Conservation (phyloP, 35 echinoderm and acorn worm genomes). For the Apostichopus parvimensis region DNA sequence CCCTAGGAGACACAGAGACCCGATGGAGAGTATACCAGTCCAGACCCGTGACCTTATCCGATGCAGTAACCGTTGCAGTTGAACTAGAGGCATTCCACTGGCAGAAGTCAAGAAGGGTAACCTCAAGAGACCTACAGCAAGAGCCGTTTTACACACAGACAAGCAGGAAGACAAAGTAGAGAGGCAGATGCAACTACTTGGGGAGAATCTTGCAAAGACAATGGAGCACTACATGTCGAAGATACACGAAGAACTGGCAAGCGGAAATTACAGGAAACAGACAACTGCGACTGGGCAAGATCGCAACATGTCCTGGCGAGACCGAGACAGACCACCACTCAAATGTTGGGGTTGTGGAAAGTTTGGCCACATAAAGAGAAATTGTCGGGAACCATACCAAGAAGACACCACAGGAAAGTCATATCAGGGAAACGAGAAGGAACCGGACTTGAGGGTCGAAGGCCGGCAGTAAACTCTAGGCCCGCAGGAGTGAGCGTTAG, state of each 20-base stretch:
- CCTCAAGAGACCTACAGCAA: neutral
- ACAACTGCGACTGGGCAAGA: no score
- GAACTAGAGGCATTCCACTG: neutral
- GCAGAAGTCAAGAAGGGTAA: neutral
- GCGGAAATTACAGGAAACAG: no score
- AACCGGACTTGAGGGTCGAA: conserved; percentile 49
- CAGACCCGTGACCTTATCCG: neutral
- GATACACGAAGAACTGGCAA: neutral
- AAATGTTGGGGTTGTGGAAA: conserved; percentile 38
- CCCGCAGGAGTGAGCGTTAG: neutral
- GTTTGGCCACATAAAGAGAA: neutral
- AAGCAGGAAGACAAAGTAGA: conserved; percentile 16
- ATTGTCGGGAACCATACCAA: neutral
- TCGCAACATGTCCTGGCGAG: neutral
- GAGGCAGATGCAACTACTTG: neutral
- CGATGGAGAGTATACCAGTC: conserved; percentile 8
- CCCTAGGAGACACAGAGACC: neutral
- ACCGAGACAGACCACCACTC: no score
- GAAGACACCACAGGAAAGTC: neutral
- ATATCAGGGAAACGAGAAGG: conserved; percentile 49
- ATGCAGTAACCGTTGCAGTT: neutral
- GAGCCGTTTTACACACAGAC: no score
- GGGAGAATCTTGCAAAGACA: neutral
- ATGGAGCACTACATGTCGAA: neutral
- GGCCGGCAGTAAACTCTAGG: neutral